Base-by-base conservation (phyloP, 1,140 invertebrate genomes). In the Hylyphantes graminicola region DNA sequence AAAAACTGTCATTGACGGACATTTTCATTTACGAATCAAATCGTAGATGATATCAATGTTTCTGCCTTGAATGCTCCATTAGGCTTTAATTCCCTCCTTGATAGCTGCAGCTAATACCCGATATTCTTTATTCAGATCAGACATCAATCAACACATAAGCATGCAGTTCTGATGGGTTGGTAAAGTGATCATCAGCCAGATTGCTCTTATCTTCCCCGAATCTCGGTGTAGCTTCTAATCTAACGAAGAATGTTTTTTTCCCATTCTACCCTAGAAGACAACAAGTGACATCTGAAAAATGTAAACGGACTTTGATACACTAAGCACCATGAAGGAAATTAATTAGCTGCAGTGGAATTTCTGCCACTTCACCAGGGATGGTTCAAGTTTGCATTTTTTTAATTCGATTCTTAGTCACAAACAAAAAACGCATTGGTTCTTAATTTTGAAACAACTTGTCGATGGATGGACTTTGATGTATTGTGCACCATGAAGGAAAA, bases 281-380 rank as follows among this genome's bases (percentile, higher is more conserved):
- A 35, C 11, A 21, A 21, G 76, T 78, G 76, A 78, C 76, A 78
- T 78, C 76, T 78, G 50, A 78, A 64, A 68, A 78, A 78, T 55
- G 76, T 35, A 76, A 21, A 19, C 15, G 13, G 21, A 19, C 15
- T 55, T 12, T 53, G 17, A 48, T 74, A 11, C 21, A 50, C 74
- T 64, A 13, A 9, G 17, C 21, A 51, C 19, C 17, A 76, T 9
- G 74, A 64, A 67, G 35, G 15, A 77, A 78, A 68, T 78, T 78
- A 78, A 78, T 78, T 68, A 78, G 21, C 19, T 61, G 9, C 17
- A 21, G 65, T 21, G 55, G 72, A 74, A 70, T 35, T 35, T 35
- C 35, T 35, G 35, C 35, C 35, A 35, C 35, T 35, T 35, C 35
- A 35, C 1, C 35, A 35, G 35, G 35, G 35, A 35, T 35, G 35